Percentiles rank a stretch among this genome's conserved stretches.
Conservation (phyloP, 2,888 invertebrate genomes). For the Mythimna vitellina region DNA sequence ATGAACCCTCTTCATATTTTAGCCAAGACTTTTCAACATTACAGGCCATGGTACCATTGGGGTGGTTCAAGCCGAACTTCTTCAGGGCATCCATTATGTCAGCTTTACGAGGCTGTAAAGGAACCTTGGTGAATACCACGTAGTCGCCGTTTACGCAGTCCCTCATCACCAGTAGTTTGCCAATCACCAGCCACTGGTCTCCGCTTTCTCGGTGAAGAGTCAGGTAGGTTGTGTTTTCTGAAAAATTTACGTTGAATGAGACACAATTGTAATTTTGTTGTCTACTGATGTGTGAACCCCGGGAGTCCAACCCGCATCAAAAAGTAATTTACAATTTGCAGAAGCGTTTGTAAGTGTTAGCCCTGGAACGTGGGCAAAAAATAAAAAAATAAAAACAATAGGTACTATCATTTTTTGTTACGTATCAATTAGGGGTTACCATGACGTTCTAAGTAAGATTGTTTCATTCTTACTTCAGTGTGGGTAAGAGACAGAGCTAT, state of each 20-base stretch:
- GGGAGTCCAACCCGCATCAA: background rate
- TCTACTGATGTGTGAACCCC: background rate
- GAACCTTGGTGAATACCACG: conserved; percentile 69
- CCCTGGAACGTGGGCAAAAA: too few relatives aligned
- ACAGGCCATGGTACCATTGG: conserved; percentile 65
- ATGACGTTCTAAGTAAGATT: too few relatives aligned
- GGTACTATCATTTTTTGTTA: background rate
- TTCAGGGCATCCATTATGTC: conserved; percentile 65
- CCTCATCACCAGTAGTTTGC: conserved; percentile 74
- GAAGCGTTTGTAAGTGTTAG: too few relatives aligned
- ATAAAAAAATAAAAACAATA: too few relatives aligned
- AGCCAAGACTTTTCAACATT: conserved; percentile 23
- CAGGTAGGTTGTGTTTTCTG: conserved; percentile 60
- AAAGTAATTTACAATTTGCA: background rate
- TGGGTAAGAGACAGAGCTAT: too few relatives aligned
- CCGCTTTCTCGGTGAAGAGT: conserved; percentile 65
- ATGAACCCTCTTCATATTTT: background rate
- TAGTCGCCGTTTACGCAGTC: conserved; percentile 73
- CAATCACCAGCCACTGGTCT: conserved; percentile 74
- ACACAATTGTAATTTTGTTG: too few relatives aligned
- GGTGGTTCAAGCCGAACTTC: conserved; percentile 64
- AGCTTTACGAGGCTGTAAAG: conserved; percentile 36
- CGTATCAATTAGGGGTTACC: too few relatives aligned
- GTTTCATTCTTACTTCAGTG: too few relatives aligned
- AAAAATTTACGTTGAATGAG: conserved; percentile 1